Evolutionary conservation across 2,113 vertebrate genomes (phyloP).

Genomic region (Anolis sagrei): DNA sequence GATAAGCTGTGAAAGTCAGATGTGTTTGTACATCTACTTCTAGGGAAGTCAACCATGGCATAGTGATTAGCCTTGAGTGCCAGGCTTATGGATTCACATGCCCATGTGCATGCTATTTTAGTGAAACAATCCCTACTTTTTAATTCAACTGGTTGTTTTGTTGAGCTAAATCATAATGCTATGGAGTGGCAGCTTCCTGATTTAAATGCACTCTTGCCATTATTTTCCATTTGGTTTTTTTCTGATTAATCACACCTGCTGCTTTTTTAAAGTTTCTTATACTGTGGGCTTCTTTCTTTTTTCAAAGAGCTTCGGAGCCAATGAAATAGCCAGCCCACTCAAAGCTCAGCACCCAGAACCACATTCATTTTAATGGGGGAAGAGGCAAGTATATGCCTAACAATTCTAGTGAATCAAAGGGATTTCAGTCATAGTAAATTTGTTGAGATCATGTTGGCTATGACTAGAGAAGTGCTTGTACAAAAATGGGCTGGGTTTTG

Average conservation of each 20-base stretch:
- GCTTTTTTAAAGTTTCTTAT: neutral
- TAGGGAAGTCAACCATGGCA: neutral
- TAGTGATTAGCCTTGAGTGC: neutral
- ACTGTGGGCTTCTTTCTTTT: neutral
- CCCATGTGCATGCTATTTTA: neutral
- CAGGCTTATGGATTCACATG: neutral
- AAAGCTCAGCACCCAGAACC: neutral
- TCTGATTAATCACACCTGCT: neutral
- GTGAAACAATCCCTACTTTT: neutral
- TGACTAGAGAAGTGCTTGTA: neutral
- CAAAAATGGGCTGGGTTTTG: neutral
- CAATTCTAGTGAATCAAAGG: neutral
- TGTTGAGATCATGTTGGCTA: neutral
- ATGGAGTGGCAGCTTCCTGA: neutral
- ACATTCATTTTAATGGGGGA: neutral
- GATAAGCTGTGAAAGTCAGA: neutral
- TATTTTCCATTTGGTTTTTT: fast-evolving
- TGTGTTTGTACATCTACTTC: fast-evolving
- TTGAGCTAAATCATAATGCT: neutral
- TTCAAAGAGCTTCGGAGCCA: neutral
- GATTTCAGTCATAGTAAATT: neutral
- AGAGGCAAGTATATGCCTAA: neutral
- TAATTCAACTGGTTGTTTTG: neutral
- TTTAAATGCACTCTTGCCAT: neutral
- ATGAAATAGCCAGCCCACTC: neutral